Evolutionary conservation across 2,888 invertebrate genomes (phyloP).

Genomic region (Xylota segnis): DNA sequence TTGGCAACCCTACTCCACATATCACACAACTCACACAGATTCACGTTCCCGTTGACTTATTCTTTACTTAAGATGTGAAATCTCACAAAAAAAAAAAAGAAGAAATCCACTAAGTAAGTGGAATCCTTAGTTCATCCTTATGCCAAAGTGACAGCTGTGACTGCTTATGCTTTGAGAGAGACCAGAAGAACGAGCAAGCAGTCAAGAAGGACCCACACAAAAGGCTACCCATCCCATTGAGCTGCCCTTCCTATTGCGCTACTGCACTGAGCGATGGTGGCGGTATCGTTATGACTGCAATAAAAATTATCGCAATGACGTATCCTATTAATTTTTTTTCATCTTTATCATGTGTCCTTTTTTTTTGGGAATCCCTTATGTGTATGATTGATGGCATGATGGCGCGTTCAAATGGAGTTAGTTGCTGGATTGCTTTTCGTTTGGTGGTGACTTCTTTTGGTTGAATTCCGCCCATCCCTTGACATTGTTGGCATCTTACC

Average conservation of each 20-base stretch:
- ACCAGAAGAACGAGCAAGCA: neutral
- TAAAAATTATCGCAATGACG: constrained; percentile 77
- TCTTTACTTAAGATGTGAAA: constrained; percentile 32
- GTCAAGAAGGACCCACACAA: constrained; percentile 14
- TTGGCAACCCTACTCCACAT: constrained; percentile 20
- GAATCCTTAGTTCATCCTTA: constrained; percentile 56
- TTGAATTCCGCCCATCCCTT: constrained; percentile 26
- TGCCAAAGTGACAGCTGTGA: constrained; percentile 65
- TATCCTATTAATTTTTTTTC: constrained; percentile 76
- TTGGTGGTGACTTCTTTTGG: constrained; percentile 22
- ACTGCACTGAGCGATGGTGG: constrained; percentile 46
- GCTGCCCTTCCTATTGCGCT: constrained; percentile 51
- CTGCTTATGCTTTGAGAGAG: constrained; percentile 8
- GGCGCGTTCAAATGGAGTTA: constrained; percentile 39
- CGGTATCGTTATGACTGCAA: constrained; percentile 70
- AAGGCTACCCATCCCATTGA: constrained; percentile 26
- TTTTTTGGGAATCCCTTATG: constrained; percentile 60
- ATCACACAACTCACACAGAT: constrained; percentile 1
- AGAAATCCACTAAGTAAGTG: constrained; percentile 53
- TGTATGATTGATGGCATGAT: constrained; percentile 72
- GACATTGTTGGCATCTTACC: constrained; percentile 59
- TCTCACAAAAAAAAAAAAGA: constrained; percentile 20
- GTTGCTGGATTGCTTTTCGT: constrained; percentile 25
- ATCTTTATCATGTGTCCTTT: constrained; percentile 65
- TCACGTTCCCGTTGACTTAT: constrained; percentile 24